Conservation (phyloP, 2,888 invertebrate species). For the Fissipunctia ypsillon region DNA sequence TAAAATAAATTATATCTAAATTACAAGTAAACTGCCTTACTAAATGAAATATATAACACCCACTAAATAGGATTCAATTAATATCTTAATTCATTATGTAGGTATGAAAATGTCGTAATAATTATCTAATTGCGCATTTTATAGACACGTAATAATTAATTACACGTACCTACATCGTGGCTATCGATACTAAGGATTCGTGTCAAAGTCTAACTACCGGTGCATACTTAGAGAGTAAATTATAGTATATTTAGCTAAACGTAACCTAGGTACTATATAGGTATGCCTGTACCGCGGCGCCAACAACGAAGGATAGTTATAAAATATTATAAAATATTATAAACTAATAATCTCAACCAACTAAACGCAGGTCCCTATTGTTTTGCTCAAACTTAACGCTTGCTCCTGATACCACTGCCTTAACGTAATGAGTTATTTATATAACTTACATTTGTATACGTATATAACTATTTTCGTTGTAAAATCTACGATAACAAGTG, state of each 20-base stretch:
- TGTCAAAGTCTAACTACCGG: conserved; percentile 83
- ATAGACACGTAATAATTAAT: conserved; percentile 76
- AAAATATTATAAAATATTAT: conserved; percentile 56
- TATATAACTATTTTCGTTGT: conserved; percentile 87
- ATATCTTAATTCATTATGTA: conserved; percentile 41
- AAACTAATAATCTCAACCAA: conserved; percentile 44
- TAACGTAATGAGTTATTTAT: conserved; percentile 70
- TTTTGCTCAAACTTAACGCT: conserved; percentile 68
- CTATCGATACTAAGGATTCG: conserved; percentile 77
- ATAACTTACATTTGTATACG: conserved; percentile 77
- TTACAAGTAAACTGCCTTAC: conserved; percentile 40
- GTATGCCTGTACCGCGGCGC: conserved; percentile 66
- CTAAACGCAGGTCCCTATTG: conserved; percentile 64
- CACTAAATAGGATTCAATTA: conserved; percentile 54
- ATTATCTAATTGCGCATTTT: conserved; percentile 79
- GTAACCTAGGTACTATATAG: conserved; percentile 54
- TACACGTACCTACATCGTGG: conserved; percentile 70
- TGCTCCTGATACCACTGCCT: conserved; percentile 62
- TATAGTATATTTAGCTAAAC: conserved; percentile 65
- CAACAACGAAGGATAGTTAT: conserved; percentile 67
- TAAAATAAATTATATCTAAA: conserved; percentile 48
- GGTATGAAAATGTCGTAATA: conserved; percentile 54
- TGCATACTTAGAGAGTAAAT: conserved; percentile 75
- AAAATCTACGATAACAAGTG: conserved; percentile 87
- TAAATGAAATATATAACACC: conserved; percentile 45